Evolutionary conservation across 2,888 invertebrate genomes (phyloP).

Genomic region (Protophormia terraenovae): DNA sequence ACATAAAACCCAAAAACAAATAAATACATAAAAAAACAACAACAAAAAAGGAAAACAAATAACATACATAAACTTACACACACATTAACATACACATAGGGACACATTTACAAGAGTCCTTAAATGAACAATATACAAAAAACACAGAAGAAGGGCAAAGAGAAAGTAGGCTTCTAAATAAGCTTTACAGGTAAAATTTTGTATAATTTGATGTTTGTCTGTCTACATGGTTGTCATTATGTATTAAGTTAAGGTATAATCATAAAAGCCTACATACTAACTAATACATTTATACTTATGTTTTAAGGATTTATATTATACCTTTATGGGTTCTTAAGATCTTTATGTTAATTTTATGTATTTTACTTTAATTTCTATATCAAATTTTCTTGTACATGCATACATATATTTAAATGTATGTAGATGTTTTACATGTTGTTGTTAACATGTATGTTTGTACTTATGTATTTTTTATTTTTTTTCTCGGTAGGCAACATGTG

Average conservation of each 20-base stretch:
- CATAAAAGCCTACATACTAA: neutral
- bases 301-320: neutral
- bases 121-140: too few relatives aligned
- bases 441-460: too few relatives aligned
- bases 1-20: neutral
- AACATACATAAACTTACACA: too few relatives aligned
- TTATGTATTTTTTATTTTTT: too few relatives aligned
- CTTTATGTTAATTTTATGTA: slow-evolving; percentile 27
- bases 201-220: neutral
- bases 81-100: neutral
- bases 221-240: slow-evolving; percentile 16
- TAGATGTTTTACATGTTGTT: neutral
- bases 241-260: neutral
- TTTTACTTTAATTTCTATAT: slow-evolving; percentile 5
- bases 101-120: neutral
- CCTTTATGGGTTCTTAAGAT: neutral
- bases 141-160: too few relatives aligned
- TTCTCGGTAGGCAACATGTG: slow-evolving; percentile 1
- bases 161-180: neutral
- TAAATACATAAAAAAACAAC: neutral
- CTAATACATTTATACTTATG: neutral
- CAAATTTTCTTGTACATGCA: neutral
- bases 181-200: slow-evolving; percentile 6
- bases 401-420: neutral
- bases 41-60: neutral